Conservation (phyloP, 2,888 invertebrate species). For the Lathronympha strigana region DNA sequence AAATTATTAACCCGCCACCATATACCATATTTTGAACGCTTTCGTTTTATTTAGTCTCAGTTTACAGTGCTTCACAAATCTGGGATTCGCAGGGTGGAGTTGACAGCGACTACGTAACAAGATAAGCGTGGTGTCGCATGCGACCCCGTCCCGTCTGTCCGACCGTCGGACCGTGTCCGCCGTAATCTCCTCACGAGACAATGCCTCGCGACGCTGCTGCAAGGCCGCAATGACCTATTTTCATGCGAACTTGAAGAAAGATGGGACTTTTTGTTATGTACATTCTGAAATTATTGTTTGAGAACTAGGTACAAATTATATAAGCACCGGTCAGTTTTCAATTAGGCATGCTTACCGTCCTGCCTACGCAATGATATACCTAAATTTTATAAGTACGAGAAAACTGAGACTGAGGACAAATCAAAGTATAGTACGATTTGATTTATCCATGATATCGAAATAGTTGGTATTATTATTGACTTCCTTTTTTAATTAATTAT, state of each 20-base stretch:
- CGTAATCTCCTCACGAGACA: constrained; percentile 35
- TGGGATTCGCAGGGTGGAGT: constrained; percentile 23
- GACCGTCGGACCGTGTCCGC: constrained; percentile 32
- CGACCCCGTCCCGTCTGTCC: constrained; percentile 34
- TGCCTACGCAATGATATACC: too few species aligned
- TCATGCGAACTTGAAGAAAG: not conserved
- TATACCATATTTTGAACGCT: too few species aligned
- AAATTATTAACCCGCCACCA: too few species aligned
- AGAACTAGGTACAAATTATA: too few species aligned
- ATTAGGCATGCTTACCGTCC: too few species aligned
- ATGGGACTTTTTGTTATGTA: not conserved
- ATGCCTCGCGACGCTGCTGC: not conserved
- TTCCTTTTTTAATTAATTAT: too few species aligned
- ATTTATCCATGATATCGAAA: too few species aligned
- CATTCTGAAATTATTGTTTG: not conserved
- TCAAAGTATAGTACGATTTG: too few species aligned
- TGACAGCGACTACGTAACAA: constrained; percentile 38
- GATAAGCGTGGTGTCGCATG: constrained; percentile 38
- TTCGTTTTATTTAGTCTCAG: constrained; percentile 10
- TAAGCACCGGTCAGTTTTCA: too few species aligned
- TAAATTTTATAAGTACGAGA: too few species aligned
- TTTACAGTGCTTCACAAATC: constrained; percentile 23
- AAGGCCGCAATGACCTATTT: not conserved
- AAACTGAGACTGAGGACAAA: too few species aligned
- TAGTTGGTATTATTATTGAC: too few species aligned